A percentile compares a stretch with the other conserved stretches of the same genome.
Conservation (phyloP, 2,888 invertebrate genomes). For the Conops quadrifasciatus region DNA sequence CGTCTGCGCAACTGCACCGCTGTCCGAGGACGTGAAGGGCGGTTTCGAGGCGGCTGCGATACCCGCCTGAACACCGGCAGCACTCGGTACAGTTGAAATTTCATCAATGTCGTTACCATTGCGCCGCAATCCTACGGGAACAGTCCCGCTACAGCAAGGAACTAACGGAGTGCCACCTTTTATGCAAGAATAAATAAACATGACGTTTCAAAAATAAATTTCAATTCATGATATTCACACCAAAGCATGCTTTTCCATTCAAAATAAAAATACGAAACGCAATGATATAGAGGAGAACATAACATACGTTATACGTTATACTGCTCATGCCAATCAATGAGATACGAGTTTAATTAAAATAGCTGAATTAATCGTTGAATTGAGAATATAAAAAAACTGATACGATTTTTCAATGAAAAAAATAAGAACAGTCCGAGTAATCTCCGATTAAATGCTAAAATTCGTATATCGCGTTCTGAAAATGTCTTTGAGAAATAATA, state of each 20-base stretch:
- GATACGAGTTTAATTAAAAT: constrained; percentile 6
- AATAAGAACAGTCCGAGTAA: too few species aligned
- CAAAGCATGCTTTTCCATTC: constrained; percentile 34
- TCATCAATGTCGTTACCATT: constrained; percentile 44
- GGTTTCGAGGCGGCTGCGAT: constrained; percentile 36
- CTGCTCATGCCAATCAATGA: constrained; percentile 16
- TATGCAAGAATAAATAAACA: constrained; percentile 39
- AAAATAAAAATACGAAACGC: neutral
- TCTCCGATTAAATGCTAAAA: constrained; percentile 7
- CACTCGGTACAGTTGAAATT: constrained; percentile 28
- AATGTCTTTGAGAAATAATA: too few species aligned
- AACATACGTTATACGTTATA: neutral
- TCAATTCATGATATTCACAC: constrained; percentile 26
- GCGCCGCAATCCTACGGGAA: constrained; percentile 50
- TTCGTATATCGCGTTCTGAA: neutral
- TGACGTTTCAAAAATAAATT: constrained; percentile 31
- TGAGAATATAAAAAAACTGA: constrained; percentile 1
- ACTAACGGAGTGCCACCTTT: constrained; percentile 69
- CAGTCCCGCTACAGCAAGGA: constrained; percentile 56
- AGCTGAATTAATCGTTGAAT: neutral
- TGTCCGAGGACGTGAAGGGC: constrained; percentile 39
- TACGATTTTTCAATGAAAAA: constrained; percentile 4
- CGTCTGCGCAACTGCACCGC: constrained; percentile 36
- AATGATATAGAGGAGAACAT: neutral
- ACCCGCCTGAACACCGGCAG: constrained; percentile 34